A percentile compares a stretch with the other conserved stretches of the same genome.
Evolutionary conservation across 2,797 vertebrate species (phyloP).

Genomic region (Propithecus perrieri): DNA sequence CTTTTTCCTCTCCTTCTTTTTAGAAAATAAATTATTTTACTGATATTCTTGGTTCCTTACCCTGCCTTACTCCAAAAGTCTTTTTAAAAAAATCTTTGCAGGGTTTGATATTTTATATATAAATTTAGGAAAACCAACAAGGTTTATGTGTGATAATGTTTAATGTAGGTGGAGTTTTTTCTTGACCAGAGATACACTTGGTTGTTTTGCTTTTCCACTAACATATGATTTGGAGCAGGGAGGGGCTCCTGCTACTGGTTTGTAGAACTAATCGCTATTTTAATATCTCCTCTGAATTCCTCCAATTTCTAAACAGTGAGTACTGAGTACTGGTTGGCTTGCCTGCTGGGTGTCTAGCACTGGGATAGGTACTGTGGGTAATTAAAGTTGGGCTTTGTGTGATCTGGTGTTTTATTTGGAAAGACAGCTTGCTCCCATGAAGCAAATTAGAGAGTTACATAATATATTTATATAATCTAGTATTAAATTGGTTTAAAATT

Average conservation of each 20-base stretch:
- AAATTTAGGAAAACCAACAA: not conserved
- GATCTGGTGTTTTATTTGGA: conserved; percentile 66
- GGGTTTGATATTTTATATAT: conserved; percentile 9
- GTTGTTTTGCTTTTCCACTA: not conserved
- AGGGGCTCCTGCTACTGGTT: not conserved
- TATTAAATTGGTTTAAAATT: conserved; percentile 52
- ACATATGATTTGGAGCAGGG: not conserved
- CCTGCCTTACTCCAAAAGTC: not conserved
- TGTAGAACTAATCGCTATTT: not conserved
- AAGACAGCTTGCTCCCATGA: conserved; percentile 57
- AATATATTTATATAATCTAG: conserved; percentile 64
- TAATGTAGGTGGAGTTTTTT: not conserved
- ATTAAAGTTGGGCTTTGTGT: conserved; percentile 45
- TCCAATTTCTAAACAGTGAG: conserved; percentile 44
- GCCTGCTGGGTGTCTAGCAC: not conserved
- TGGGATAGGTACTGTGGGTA: not conserved
- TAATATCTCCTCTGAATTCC: conserved; percentile 20
- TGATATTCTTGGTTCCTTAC: not conserved
- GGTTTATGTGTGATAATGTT: not conserved
- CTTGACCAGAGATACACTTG: not conserved
- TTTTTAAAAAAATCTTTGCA: not conserved
- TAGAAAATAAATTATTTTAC: conserved; percentile 3
- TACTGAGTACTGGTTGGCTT: not conserved
- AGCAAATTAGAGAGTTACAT: conserved; percentile 63
- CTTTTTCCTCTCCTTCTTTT: not conserved